Conservation (phyloP, 2,113 vertebrate species). For the Grammomys dolichurus region DNA sequence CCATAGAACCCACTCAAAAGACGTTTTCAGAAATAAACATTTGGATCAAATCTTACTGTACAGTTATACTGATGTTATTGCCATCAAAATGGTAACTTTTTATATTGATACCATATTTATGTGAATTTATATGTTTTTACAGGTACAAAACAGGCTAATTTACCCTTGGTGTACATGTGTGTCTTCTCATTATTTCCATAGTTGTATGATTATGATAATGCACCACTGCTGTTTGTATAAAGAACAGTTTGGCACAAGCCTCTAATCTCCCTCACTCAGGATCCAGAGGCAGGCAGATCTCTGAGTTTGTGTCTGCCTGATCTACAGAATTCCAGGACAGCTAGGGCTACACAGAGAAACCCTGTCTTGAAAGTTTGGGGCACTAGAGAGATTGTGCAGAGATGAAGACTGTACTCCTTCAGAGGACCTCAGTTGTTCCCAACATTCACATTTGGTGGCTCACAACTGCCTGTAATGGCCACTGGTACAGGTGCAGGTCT, state of each 20-base stretch:
- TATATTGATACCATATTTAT: neutral
- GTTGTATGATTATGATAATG: neutral
- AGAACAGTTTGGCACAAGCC: neutral
- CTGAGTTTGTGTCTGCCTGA: neutral
- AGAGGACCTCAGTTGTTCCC: neutral
- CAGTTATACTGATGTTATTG: neutral
- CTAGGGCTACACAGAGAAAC: neutral
- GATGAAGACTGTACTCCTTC: neutral
- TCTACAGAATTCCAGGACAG: neutral
- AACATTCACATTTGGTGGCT: neutral
- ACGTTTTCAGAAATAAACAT: neutral
- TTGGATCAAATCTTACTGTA: neutral
- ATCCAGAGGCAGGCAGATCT: neutral
- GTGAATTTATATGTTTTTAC: neutral
- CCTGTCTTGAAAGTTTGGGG: neutral
- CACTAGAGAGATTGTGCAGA: neutral
- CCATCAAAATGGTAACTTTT: neutral
- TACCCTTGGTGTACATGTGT: neutral
- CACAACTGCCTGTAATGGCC: neutral
- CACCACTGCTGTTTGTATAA: neutral
- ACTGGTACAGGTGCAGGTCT: neutral
- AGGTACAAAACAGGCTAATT: neutral
- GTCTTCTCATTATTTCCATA: neutral
- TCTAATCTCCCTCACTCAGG: neutral
- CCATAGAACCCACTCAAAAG: neutral